These are phyloP conservation scores for Caenorhabditis inopinata DNA, from an alignment of 1,140 invertebrate species.

Conservation along the genomic window DNA sequence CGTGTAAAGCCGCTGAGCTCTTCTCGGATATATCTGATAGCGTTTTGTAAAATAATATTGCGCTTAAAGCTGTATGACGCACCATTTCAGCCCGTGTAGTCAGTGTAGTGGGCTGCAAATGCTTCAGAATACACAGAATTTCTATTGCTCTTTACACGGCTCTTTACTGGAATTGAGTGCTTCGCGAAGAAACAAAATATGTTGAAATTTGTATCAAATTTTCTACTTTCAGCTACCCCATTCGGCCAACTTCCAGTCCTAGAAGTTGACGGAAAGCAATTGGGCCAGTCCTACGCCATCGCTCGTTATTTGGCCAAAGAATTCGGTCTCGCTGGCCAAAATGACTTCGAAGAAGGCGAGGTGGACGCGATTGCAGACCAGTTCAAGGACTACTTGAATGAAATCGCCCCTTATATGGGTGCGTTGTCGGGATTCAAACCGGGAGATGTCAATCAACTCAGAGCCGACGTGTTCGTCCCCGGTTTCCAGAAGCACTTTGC, in stretches of 20 bases:
- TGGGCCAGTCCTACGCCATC: constrained; percentile 49
- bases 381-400: constrained; percentile 35
- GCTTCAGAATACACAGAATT: too few species aligned
- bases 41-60: too few species aligned
- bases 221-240: constrained; percentile 29
- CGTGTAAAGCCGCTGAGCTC: too few species aligned
- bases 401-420: background rate
- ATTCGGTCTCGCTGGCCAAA: constrained; percentile 44
- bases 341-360: constrained; percentile 3
- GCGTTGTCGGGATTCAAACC: constrained; percentile 13
- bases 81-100: too few species aligned
- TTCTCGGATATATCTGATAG: too few species aligned
- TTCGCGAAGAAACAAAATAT: too few species aligned
- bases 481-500: constrained; percentile 24
- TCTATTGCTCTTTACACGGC: too few species aligned
- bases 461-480: constrained; percentile 23
- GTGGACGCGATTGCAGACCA: constrained; percentile 41
- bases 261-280: constrained; percentile 51
- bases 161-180: too few species aligned
- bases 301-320: constrained; percentile 49
- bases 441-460: constrained; percentile 25
- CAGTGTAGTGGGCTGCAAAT: too few species aligned
- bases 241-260: constrained; percentile 52
- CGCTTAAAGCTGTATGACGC: too few species aligned
- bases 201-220: too few species aligned